These are phyloP conservation scores for Eurytoma californica DNA, from an alignment of 2,888 invertebrate genomes.

Conservation along the genomic window DNA sequence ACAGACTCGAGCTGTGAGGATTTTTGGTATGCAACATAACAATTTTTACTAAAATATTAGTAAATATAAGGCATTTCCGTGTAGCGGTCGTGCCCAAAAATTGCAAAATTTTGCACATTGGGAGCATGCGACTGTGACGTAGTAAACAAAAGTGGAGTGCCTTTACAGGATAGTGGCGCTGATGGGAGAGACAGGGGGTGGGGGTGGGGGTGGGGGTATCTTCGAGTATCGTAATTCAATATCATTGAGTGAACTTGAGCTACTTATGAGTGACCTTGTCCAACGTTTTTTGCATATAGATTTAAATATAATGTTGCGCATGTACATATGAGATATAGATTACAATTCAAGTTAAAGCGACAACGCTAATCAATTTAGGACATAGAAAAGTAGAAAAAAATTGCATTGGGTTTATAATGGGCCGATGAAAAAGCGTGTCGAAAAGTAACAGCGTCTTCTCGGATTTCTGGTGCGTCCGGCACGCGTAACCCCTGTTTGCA, in stretches of 20 bases:
- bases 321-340: not conserved
- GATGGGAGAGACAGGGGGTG: not conserved
- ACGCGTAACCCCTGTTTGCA: not conserved
- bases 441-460: slow-evolving; percentile 33
- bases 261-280: slow-evolving; percentile 72
- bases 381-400: not conserved
- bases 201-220: slow-evolving; percentile 7
- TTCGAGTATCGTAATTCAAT: slow-evolving; percentile 66
- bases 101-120: no score
- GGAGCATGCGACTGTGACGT: not conserved
- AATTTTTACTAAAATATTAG: no score
- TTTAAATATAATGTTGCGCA: not conserved
- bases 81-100: no score
- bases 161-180: not conserved
- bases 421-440: not conserved
- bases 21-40: no score
- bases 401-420: not conserved
- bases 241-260: slow-evolving; percentile 71
- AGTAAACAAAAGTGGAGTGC: not conserved
- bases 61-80: no score
- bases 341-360: not conserved
- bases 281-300: not conserved
- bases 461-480: slow-evolving; percentile 16
- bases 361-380: not conserved
- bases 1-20: no score